A percentile compares a stretch with the other conserved stretches of the same genome.
Conservation (phyloP, 2,797 vertebrate species). For the Epinephelus awoara region DNA sequence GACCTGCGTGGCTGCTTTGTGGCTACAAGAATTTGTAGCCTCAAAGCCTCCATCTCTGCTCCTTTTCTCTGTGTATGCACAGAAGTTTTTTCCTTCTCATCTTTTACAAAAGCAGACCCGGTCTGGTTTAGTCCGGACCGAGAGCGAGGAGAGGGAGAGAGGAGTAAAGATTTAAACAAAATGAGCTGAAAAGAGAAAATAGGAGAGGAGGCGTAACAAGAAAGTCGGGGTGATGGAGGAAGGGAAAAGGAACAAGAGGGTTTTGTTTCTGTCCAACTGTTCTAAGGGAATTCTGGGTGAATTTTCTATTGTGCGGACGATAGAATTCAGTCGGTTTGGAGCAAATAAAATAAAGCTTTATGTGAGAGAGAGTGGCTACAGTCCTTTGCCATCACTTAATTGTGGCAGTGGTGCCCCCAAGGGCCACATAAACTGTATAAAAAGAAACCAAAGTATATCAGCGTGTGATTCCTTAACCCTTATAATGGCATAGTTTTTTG, state of each 20-base stretch:
- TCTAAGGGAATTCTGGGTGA: not conserved
- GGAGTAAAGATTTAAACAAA: not conserved
- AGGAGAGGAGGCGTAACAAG: not conserved
- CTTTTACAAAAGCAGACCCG: not conserved
- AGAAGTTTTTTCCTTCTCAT: not conserved
- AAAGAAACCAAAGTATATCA: too few relatives aligned
- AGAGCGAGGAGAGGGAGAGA: not conserved
- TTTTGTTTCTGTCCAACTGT: slow-evolving; percentile 2
- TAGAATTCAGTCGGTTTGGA: not conserved
- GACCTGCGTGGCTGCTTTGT: too few relatives aligned
- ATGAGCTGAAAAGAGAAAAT: slow-evolving; percentile 7
- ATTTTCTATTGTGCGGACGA: too few relatives aligned
- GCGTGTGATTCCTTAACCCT: too few relatives aligned
- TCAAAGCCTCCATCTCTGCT: not conserved
- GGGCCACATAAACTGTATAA: too few relatives aligned
- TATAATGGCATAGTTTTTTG: too few relatives aligned
- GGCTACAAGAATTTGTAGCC: not conserved
- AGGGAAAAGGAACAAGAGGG: not conserved
- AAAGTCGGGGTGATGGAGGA: not conserved
- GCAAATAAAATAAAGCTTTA: not conserved
- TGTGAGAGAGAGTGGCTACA: too few relatives aligned
- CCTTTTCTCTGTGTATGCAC: not conserved
- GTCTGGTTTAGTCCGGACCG: not conserved
- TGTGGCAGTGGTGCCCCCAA: too few relatives aligned
- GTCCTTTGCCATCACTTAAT: too few relatives aligned